Conservation (phyloP, 2,888 invertebrate genomes). For the Electrophaes corylata region DNA sequence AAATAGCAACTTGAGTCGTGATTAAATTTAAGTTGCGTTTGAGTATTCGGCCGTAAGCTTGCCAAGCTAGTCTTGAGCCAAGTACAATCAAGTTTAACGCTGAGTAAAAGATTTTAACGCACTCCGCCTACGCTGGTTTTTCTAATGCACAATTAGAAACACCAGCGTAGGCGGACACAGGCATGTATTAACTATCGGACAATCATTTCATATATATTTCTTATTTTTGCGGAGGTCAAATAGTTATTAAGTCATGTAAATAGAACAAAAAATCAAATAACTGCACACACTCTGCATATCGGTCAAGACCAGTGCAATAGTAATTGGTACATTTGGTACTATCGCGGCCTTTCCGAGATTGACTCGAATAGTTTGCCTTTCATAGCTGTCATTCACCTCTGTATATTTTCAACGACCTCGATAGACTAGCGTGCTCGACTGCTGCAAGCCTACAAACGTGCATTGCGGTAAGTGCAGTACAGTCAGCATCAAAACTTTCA, state of each 20-base stretch:
- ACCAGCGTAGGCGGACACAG: too few relatives aligned
- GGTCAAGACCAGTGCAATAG: conserved; percentile 35
- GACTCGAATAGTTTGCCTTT: conserved; percentile 26
- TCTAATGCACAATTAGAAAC: neutral
- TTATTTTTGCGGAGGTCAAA: conserved; percentile 2
- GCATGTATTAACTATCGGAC: neutral
- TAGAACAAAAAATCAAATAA: conserved; percentile 2
- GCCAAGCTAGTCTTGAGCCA: too few relatives aligned
- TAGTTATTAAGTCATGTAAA: conserved; percentile 5
- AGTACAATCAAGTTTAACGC: neutral
- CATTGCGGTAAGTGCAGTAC: conserved; percentile 24
- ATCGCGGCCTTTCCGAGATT: conserved; percentile 35
- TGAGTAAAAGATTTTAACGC: conserved; percentile 46
- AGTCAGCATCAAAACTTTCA: conserved; percentile 7
- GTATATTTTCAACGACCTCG: conserved; percentile 38
- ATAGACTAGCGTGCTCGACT: conserved; percentile 27
- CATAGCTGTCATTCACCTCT: conserved; percentile 39
- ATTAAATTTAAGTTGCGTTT: too few relatives aligned
- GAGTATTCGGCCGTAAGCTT: too few relatives aligned
- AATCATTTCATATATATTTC: neutral
- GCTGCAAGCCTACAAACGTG: conserved; percentile 19
- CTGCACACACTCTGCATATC: conserved; percentile 24
- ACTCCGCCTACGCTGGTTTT: conserved; percentile 27
- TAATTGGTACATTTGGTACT: conserved; percentile 20
- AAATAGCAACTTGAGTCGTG: too few relatives aligned